Base-by-base conservation (phyloP, 2,113 vertebrate genomes). In the Lota lota region DNA sequence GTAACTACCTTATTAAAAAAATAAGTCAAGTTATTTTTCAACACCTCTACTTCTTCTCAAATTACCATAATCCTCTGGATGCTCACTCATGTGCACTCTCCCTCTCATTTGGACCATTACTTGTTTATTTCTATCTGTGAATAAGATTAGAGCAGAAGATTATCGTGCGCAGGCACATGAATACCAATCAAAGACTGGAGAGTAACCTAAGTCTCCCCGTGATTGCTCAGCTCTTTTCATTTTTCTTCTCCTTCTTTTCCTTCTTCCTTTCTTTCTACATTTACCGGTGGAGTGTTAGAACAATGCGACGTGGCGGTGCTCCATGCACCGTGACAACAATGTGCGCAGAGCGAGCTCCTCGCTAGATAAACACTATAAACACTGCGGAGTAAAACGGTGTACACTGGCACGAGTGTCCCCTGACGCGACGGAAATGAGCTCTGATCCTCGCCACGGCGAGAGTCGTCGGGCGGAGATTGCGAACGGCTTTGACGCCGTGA, bases 101-200 rank as follows among this genome's bases (percentile, higher is more conserved):
- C 74, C 80, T 86, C 86, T 90, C 88, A 83, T 89, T 90, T 83
- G 65, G 79, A 88, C 87, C 88, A 82, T 82, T 80, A 83, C 87
- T 91, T 92, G 90, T 92, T 92, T 93, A 92, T 93, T 92, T 92
- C 90, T 90, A 89, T 93, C 89, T 88, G 74, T 88, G 85, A 86
- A 88, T 88, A 85, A 91, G 92, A 93, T 93, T 93, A 93, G 88
- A 80, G 79, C 62, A 70, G 86, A 80, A 90, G 91, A 93, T 93
- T 93, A 93, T 85, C 88, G 77, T 79, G 84, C 74, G 71, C 81
- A 81, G 87, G 87, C 83, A 86, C 89, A 91, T 76, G 87, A 92
- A 89, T 89, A 88, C 81, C 78, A 85, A 91, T 92, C 91, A 91
- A 91, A 92, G 91, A 89, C 83, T 61, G 76, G 67, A 74, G 91